A percentile compares a stretch with the other conserved stretches of the same genome.
Evolutionary conservation across 1,140 invertebrate species (phyloP).

Genomic region (Tetramorium simillimum): DNA sequence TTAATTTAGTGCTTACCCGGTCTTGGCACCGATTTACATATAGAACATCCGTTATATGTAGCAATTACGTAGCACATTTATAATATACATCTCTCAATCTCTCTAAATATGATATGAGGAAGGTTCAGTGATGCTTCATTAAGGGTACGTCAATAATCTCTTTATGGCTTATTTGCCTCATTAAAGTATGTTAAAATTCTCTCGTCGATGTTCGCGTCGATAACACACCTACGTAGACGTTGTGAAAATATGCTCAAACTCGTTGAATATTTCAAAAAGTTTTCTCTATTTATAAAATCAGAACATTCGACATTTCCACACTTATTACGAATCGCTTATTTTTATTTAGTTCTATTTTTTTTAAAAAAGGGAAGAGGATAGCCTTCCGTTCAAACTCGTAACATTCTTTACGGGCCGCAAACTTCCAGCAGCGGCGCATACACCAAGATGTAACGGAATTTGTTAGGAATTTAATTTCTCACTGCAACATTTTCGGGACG

Average conservation of each 20-base stretch:
- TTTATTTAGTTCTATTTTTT: neutral
- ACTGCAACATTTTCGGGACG: slow-evolving; percentile 45
- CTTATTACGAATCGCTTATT: slow-evolving; percentile 38
- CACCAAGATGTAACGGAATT: slow-evolving; percentile 67
- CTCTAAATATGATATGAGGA: neutral
- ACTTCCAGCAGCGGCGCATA: slow-evolving; percentile 53
- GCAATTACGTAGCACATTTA: neutral
- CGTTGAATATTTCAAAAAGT: neutral
- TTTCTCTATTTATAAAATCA: slow-evolving; percentile 20
- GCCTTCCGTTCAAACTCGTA: slow-evolving; percentile 2
- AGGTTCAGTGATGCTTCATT: neutral
- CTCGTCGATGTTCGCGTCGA: neutral
- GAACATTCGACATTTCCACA: neutral
- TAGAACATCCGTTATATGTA: slow-evolving; percentile 9
- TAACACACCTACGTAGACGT: neutral
- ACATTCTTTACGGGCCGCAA: slow-evolving; percentile 45
- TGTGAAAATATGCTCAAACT: neutral
- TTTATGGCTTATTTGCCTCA: neutral
- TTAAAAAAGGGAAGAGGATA: neutral
- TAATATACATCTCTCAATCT: neutral
- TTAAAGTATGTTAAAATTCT: neutral
- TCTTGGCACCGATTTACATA: neutral
- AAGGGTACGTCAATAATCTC: neutral
- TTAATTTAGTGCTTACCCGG: neutral
- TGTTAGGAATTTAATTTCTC: slow-evolving; percentile 71